Evolutionary conservation across 2,797 vertebrate species (phyloP).

Genomic region (Neosalanx taihuensis): DNA sequence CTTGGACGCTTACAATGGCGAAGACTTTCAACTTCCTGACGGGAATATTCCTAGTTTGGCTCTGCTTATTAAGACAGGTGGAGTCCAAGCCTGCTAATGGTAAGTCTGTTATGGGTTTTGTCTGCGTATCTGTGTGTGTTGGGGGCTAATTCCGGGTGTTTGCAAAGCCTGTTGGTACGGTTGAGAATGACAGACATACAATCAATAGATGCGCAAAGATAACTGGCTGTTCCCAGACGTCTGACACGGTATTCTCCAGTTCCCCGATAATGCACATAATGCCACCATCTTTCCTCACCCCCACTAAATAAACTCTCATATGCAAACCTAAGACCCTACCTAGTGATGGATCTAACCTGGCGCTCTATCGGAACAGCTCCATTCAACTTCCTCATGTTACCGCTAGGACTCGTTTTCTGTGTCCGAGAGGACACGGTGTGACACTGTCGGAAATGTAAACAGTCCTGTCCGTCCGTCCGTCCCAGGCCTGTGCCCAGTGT

Average conservation of each 20-base stretch:
- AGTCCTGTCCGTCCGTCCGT: neutral
- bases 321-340: neutral
- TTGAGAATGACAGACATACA: too few species aligned
- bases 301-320: neutral
- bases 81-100: neutral
- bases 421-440: neutral
- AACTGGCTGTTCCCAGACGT: too few species aligned
- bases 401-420: neutral
- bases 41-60: neutral
- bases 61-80: neutral
- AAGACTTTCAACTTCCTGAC: neutral
- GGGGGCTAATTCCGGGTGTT: neutral
- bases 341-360: neutral
- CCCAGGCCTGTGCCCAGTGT: conserved; percentile 41
- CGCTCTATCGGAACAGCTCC: neutral
- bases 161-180: neutral
- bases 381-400: neutral
- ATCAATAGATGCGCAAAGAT: too few species aligned
- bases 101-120: neutral
- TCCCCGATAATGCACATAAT: too few species aligned
- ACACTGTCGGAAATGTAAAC: neutral
- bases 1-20: neutral
- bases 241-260: too few species aligned
- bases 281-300: neutral
- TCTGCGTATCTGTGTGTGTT: conserved; percentile 6